Conservation (phyloP, 2,797 vertebrate genomes). For the Bucorvus abyssinicus region DNA sequence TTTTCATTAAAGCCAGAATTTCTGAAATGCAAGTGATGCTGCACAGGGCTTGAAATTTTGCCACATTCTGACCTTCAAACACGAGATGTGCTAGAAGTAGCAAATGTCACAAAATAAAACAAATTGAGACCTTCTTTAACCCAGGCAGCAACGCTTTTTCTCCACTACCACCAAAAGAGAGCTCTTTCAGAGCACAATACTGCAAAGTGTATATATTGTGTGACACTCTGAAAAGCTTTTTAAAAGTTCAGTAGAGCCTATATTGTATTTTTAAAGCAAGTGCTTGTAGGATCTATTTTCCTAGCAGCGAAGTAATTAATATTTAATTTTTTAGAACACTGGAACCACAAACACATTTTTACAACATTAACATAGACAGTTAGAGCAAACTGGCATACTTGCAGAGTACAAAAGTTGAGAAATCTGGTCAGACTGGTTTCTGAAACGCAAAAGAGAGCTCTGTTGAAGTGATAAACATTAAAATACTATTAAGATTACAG, state of each 20-base stretch:
- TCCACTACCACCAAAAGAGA: not conserved
- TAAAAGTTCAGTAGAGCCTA: not conserved
- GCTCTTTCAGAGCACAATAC: not conserved
- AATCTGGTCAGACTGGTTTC: constrained; percentile 63
- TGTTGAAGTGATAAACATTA: constrained; percentile 37
- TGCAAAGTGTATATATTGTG: not conserved
- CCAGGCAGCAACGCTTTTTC: not conserved
- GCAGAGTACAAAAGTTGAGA: constrained; percentile 8
- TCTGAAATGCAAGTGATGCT: not conserved
- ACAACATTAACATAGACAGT: not conserved
- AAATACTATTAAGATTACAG: constrained; percentile 42
- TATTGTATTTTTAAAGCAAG: not conserved
- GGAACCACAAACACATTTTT: not conserved
- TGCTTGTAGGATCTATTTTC: not conserved
- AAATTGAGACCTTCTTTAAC: not conserved
- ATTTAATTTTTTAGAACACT: not conserved
- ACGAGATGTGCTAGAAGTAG: not conserved
- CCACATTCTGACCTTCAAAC: not conserved
- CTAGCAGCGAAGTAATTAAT: not conserved
- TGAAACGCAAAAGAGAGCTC: not conserved
- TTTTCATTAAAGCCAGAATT: not conserved
- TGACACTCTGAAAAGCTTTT: not conserved
- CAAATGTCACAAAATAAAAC: not conserved
- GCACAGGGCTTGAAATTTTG: not conserved
- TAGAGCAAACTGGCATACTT: not conserved